Conservation (phyloP, 2,113 vertebrate genomes). For the Hyaena hyaena region DNA sequence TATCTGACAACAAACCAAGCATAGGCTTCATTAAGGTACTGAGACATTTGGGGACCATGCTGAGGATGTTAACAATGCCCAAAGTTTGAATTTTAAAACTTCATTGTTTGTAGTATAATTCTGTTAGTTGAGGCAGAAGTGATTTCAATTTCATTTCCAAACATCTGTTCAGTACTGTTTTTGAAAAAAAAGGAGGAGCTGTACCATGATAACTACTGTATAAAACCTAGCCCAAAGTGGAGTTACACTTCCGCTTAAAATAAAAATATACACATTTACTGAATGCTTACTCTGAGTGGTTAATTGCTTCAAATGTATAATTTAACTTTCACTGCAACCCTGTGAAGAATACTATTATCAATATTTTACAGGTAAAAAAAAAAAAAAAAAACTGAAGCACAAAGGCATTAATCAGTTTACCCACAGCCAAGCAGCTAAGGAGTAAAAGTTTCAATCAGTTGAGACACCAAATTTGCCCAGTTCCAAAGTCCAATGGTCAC, state of each 20-base stretch:
- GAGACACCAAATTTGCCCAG: background rate
- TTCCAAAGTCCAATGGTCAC: background rate
- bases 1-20: background rate
- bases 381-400: background rate
- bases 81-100: slow-evolving; percentile 32
- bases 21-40: background rate
- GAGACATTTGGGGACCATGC: background rate
- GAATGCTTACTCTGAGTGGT: background rate
- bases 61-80: background rate
- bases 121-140: background rate
- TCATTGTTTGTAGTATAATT: background rate
- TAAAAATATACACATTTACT: background rate
- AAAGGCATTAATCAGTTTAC: background rate
- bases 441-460: background rate
- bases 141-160: slow-evolving; percentile 44
- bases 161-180: background rate
- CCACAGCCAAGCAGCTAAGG: background rate
- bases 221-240: background rate
- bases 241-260: background rate
- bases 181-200: background rate
- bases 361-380: background rate
- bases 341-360: background rate
- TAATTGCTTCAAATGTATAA: background rate
- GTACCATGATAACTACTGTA: background rate
- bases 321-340: background rate